Evolutionary conservation across 2,888 invertebrate genomes (phyloP).

Genomic region (Lysandra coridon): DNA sequence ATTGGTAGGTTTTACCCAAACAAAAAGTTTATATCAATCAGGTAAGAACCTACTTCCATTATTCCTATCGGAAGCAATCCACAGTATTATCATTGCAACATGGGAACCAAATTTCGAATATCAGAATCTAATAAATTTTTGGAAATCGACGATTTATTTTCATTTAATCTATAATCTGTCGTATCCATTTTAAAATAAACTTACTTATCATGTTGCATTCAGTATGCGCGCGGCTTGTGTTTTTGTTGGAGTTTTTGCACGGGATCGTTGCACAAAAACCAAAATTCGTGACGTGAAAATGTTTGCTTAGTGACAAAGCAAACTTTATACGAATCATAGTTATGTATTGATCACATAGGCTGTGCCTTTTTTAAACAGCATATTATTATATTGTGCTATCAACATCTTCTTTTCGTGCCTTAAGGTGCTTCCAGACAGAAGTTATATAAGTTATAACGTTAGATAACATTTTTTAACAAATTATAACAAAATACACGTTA

Average conservation of each 20-base stretch:
- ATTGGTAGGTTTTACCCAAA: not conserved
- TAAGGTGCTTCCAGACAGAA: not conserved
- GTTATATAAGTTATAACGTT: too few species aligned
- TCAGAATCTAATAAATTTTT: slow-evolving; percentile 32
- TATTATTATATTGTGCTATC: not conserved
- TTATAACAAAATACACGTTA: too few species aligned
- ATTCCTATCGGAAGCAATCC: not conserved
- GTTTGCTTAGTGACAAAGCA: slow-evolving; percentile 70
- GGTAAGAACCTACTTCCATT: too few species aligned
- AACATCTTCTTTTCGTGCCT: not conserved
- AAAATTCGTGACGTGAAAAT: slow-evolving; percentile 56
- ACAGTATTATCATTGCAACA: not conserved
- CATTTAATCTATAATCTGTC: slow-evolving; percentile 40
- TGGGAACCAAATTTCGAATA: not conserved
- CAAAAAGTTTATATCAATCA: not conserved
- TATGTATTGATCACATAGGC: slow-evolving; percentile 15
- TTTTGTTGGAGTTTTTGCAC: slow-evolving; percentile 71
- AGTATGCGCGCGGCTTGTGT: slow-evolving; percentile 56
- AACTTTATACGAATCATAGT: slow-evolving; percentile 46
- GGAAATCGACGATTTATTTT: slow-evolving; percentile 30
- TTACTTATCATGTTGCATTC: slow-evolving; percentile 72
- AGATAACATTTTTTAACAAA: too few species aligned
- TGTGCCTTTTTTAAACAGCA: not conserved
- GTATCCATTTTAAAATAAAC: slow-evolving; percentile 72
- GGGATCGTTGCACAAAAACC: slow-evolving; percentile 61